These are phyloP conservation scores for Limenitis camilla DNA, from an alignment of 2,888 invertebrate genomes.

Conservation along the genomic window DNA sequence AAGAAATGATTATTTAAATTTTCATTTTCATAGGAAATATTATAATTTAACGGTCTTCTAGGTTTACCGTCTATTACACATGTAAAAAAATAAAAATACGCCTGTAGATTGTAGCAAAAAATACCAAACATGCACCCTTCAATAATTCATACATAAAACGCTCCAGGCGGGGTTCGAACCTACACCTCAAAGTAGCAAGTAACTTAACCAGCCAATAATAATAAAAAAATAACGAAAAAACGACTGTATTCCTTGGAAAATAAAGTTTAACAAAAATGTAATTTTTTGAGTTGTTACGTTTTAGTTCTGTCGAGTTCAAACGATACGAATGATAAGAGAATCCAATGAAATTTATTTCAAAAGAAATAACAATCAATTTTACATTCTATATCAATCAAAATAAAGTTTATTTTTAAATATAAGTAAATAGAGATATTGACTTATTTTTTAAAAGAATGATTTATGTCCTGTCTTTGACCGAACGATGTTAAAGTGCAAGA, in stretches of 20 bases:
- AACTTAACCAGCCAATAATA: slow-evolving; percentile 22
- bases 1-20: too few relatives aligned
- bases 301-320: slow-evolving; percentile 12
- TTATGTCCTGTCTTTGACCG: slow-evolving; percentile 46
- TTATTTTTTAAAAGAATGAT: slow-evolving; percentile 39
- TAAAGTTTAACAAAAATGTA: slow-evolving; percentile 12
- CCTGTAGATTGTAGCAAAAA: slow-evolving; percentile 12
- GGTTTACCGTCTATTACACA: slow-evolving; percentile 9
- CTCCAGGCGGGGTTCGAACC: slow-evolving; percentile 44
- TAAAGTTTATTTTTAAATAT: slow-evolving; percentile 25
- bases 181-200: slow-evolving; percentile 37
- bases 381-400: neutral
- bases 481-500: slow-evolving; percentile 18
- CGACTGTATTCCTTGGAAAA: neutral
- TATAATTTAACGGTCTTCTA: slow-evolving; percentile 7
- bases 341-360: slow-evolving; percentile 38
- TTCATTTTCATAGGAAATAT: neutral
- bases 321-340: slow-evolving; percentile 40
- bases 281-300: slow-evolving; percentile 26
- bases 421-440: slow-evolving; percentile 28
- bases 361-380: slow-evolving; percentile 22
- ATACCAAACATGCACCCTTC: slow-evolving; percentile 22
- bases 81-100: neutral
- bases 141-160: slow-evolving; percentile 36
- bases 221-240: slow-evolving; percentile 12